Percentiles rank a stretch among this genome's conserved stretches.
Conservation (phyloP, 1,140 invertebrate species). For the Mycetomoellerius zeteki region DNA sequence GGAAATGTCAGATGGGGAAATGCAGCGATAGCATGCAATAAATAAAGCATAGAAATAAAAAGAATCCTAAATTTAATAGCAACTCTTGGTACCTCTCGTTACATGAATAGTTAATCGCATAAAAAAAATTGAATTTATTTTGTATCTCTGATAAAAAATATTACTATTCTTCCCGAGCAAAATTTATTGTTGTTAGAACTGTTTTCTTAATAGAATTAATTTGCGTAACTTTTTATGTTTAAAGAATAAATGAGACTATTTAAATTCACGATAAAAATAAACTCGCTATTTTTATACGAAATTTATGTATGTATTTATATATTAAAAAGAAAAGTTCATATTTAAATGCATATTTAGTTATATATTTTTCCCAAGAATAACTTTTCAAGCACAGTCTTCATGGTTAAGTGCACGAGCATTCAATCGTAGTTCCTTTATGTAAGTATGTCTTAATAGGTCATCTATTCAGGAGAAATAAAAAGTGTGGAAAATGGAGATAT, state of each 20-base stretch:
- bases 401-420: not conserved
- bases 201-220: not conserved
- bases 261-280: not conserved
- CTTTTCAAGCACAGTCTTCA: not conserved
- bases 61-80: conserved; percentile 5
- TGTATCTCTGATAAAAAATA: not conserved
- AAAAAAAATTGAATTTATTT: not conserved
- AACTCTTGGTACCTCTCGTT: not conserved
- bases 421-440: conserved; percentile 3
- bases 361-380: not conserved
- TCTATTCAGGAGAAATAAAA: conserved; percentile 18
- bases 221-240: not conserved
- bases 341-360: conserved; percentile 24
- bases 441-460: conserved; percentile 12
- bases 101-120: not conserved
- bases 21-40: not conserved
- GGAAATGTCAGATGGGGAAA: conserved; percentile 26
- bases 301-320: not conserved
- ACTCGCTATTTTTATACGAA: not conserved
- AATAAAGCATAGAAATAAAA: not conserved
- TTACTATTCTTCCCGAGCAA: not conserved
- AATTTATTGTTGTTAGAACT: not conserved
- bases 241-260: not conserved
- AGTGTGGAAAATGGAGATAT: not conserved
- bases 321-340: not conserved